A percentile compares a stretch with the other conserved stretches of the same genome.
Conservation (phyloP, 1,140 invertebrate genomes). For the Ostrea edulis region DNA sequence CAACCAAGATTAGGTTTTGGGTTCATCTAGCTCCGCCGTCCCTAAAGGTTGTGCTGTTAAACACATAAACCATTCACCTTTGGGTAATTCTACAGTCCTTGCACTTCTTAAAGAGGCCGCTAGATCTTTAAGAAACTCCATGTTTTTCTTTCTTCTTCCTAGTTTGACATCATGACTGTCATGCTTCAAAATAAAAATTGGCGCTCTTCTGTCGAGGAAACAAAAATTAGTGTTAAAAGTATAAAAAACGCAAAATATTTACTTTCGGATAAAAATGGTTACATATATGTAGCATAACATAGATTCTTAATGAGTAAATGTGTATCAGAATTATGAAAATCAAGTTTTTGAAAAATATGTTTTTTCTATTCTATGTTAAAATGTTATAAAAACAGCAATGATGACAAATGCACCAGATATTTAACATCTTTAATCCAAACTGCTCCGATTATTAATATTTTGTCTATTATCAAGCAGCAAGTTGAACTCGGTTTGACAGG, state of each 20-base stretch:
- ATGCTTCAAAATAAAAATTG: conserved; percentile 19
- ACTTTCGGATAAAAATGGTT: background rate
- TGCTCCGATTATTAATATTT: background rate
- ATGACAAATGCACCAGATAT: background rate
- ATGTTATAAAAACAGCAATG: too few relatives aligned
- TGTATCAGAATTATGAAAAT: background rate
- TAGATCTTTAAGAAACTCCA: conserved; percentile 58
- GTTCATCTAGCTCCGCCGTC: background rate
- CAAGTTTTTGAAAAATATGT: background rate
- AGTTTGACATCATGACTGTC: background rate
- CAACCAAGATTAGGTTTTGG: background rate
- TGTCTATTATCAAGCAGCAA: background rate
- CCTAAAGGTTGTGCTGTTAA: background rate
- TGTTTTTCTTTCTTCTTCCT: background rate
- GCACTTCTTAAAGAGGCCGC: conserved; percentile 55
- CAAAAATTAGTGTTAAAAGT: background rate
- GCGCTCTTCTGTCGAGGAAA: conserved; percentile 1
- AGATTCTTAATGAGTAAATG: background rate
- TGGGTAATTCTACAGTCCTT: conserved; percentile 56
- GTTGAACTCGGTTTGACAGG: too few relatives aligned
- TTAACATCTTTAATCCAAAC: background rate
- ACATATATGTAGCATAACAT: background rate
- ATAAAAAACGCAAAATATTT: background rate
- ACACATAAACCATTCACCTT: conserved; percentile 43
- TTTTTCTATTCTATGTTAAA: background rate